Evolutionary conservation across 2,797 vertebrate genomes (phyloP).

Genomic region (Lacerta agilis): DNA sequence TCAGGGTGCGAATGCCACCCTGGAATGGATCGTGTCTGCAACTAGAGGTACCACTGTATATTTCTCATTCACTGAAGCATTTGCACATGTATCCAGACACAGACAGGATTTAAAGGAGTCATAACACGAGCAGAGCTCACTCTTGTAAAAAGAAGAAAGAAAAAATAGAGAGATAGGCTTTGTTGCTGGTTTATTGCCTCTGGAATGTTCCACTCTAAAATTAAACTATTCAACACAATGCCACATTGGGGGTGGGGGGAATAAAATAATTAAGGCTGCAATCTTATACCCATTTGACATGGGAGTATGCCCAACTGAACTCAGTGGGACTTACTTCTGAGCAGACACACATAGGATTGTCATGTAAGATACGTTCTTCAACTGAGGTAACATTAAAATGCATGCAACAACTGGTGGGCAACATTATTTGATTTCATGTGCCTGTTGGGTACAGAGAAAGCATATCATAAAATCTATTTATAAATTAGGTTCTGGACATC

Average conservation of each 20-base stretch:
- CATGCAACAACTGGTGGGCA: neutral
- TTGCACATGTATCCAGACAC: neutral
- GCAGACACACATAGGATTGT: neutral
- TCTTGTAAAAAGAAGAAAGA: neutral
- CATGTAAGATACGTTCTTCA: constrained; percentile 5
- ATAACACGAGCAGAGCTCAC: neutral
- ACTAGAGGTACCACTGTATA: too few relatives aligned
- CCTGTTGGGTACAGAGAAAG: constrained; percentile 13
- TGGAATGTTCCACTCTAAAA: neutral
- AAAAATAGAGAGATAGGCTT: neutral
- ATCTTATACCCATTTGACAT: neutral
- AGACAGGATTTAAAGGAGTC: neutral
- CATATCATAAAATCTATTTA: constrained; percentile 2
- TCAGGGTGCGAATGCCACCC: too few relatives aligned
- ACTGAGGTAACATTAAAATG: constrained; percentile 5
- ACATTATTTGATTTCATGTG: constrained; percentile 5
- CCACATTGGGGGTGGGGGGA: neutral
- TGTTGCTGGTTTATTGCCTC: neutral
- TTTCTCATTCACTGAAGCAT: neutral
- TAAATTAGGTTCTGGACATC: neutral
- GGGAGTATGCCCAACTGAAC: neutral
- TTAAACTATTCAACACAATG: neutral
- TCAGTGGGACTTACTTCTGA: neutral
- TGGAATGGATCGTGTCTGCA: too few relatives aligned
- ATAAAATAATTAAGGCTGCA: neutral